Base-by-base conservation (phyloP, 2,888 invertebrate species). In the Nemotelus pantherinus region DNA sequence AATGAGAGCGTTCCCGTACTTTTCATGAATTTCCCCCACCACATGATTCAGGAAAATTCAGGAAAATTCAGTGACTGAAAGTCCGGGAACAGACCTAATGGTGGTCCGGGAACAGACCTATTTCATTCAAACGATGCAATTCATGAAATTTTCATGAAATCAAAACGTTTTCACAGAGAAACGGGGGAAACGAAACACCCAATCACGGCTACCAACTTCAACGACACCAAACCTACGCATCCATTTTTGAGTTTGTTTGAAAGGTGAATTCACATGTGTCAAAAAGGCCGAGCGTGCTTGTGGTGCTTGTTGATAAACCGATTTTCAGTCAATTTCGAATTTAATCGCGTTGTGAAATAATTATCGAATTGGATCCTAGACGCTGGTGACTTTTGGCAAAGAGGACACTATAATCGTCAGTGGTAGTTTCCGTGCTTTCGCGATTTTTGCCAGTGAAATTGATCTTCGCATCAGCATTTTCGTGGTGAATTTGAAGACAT, bases 281-380 rank as follows among this genome's bases (percentile, higher is more conserved):
- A 79, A 79, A 75, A 79, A 77, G 77, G 50, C 79, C 77, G 79
- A 74, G 77, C 68, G 77, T 68, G 70, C 77, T 72, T 79, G 79
- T 79, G 60, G 77, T 68, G 70, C 77, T 72, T 79, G 79, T 79
- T 80, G 75, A 58, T 64, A 63, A 72, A 75, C 7, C 41, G 50
- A 75, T 41, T 50, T 75, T 50, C 39, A 39, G 63, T 5, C 43
- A 43, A 25, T 64, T 64, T 64, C 64, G 64, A 75, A 39, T 50
- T 58, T 50, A 10, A 41, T n/a, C 50, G 43, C 47, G 64, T 41
- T 3, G n/a, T 10, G 10, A 64, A 75, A n/a, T 57, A 58, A 45
- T 3, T n/a, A n/a, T 10, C n/a, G 25, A 25, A 47, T 43, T 58
- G 41, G 39, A 58, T 39, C n/a, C 47, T 2, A 48, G 25, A 72